Conservation (phyloP, 2,797 vertebrate genomes). For the Acanthiza pusilla region DNA sequence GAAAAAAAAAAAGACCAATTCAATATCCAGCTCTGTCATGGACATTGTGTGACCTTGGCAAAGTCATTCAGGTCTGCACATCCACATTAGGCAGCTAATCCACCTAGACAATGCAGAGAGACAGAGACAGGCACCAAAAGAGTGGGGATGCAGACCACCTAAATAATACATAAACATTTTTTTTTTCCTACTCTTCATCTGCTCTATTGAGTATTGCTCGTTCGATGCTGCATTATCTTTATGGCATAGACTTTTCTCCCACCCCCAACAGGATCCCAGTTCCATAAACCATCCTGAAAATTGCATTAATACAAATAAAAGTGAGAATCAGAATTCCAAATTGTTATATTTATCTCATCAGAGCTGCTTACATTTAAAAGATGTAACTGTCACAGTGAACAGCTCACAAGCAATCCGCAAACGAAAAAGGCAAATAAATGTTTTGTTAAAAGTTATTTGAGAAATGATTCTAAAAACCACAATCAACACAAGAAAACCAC, state of each 20-base stretch:
- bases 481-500: constrained; percentile 33
- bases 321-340: background rate
- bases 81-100: constrained; percentile 25
- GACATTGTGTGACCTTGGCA: background rate
- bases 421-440: constrained; percentile 29
- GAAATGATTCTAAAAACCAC: constrained; percentile 24
- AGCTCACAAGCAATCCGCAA: constrained; percentile 22
- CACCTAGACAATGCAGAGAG: constrained; percentile 35
- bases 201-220: constrained; percentile 17
- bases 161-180: constrained; percentile 56
- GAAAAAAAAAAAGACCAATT: background rate
- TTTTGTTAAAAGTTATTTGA: constrained; percentile 48
- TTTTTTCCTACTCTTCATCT: constrained; percentile 14
- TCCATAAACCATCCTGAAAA: background rate
- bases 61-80: constrained; percentile 5
- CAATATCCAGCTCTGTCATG: background rate
- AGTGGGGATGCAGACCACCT: constrained; percentile 42
- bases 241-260: background rate
- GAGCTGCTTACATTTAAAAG: constrained; percentile 31
- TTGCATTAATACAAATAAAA: constrained; percentile 27
- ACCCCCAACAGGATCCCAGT: background rate
- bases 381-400: background rate
- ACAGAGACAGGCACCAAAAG: constrained; percentile 45
- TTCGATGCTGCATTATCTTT: constrained; percentile 49
- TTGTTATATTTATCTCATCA: constrained; percentile 49